These are phyloP conservation scores for Diarsia brunnea DNA, from an alignment of 2,888 invertebrate species.

Conservation along the genomic window DNA sequence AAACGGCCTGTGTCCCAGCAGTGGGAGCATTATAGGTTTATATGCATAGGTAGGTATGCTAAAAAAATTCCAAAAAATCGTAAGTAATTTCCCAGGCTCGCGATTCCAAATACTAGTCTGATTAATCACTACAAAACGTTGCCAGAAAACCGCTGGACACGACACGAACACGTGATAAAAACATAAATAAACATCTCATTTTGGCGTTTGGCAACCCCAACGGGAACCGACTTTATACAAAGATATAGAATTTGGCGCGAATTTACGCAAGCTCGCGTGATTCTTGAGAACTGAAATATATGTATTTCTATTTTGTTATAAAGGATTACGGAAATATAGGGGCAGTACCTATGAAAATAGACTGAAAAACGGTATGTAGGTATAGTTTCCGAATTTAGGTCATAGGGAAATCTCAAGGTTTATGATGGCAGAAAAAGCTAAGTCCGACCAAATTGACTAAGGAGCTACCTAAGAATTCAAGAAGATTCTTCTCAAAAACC, in stretches of 20 bases:
- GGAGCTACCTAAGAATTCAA: neutral
- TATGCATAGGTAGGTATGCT: no score
- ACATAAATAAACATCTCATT: constrained; percentile 66
- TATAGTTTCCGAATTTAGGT: neutral
- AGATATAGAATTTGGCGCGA: constrained; percentile 57
- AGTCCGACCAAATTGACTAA: neutral
- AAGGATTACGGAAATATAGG: constrained; percentile 11
- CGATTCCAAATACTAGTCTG: constrained; percentile 9
- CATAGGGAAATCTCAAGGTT: neutral
- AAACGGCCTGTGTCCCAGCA: no score
- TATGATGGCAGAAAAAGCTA: neutral
- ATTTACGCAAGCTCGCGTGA: constrained; percentile 44
- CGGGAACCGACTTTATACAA: constrained; percentile 58
- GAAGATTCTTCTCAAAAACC: neutral
- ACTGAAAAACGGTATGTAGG: neutral
- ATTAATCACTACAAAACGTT: constrained; percentile 24
- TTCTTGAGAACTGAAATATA: constrained; percentile 32
- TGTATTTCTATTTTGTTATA: neutral
- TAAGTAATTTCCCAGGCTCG: neutral
- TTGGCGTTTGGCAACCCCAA: constrained; percentile 70
- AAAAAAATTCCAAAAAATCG: neutral
- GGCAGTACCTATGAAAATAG: constrained; percentile 5
- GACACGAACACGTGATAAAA: constrained; percentile 62
- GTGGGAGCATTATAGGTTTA: no score
- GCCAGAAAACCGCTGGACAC: constrained; percentile 56